Base-by-base conservation (phyloP, 1,140 invertebrate species). In the Medauroidea extradentata region DNA sequence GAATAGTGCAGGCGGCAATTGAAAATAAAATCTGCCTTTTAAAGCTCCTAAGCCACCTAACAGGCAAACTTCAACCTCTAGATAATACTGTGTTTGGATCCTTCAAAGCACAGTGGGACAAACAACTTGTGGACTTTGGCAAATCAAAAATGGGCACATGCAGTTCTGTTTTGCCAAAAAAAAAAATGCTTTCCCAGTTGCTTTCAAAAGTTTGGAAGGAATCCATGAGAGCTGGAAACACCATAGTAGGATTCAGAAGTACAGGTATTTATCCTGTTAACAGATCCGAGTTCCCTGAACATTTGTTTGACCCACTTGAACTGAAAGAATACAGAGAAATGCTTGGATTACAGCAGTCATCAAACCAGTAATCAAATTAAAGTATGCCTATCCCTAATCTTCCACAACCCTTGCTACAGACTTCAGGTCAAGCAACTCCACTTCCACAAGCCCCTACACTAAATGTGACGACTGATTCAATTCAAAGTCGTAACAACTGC, bases 21-120 rank as follows among this genome's bases (percentile, higher is more conserved):
- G 42, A 68, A 44, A 56, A 64, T 53, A 67, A 69, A 23, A 62
- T 70, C 5, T 49, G 42, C n/a, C 52, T 70, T 7, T 23, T 71
- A 3, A 69, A 63, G 56, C 61, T 73, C 43, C 71, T 66, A 7
- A 63, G 63, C 38, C 70, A 72, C 57, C 59, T 67, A 3, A 73
- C 68, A 18, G 63, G 68, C 39, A 57, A 61, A 34, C 61, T 69
- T 38, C 67, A 69, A 53, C 64, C 67, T 43, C 54, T 71, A 21
- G 64, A 68, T 55, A 69, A 67, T 48, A 62, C 57, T 44, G 63
- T 68, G 14, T 72, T 71, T 62, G 56, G 63, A 5, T 64, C 66
- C 8, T 48, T 75, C 44, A 72, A 74, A 66, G 43, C 51, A 1
- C 14, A 19, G 8, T 70, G 69, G 70, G 62, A 72, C n/a, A 59